These are phyloP conservation scores for Cybosia mesomella DNA, from an alignment of 2,888 invertebrate species.

Conservation along the genomic window DNA sequence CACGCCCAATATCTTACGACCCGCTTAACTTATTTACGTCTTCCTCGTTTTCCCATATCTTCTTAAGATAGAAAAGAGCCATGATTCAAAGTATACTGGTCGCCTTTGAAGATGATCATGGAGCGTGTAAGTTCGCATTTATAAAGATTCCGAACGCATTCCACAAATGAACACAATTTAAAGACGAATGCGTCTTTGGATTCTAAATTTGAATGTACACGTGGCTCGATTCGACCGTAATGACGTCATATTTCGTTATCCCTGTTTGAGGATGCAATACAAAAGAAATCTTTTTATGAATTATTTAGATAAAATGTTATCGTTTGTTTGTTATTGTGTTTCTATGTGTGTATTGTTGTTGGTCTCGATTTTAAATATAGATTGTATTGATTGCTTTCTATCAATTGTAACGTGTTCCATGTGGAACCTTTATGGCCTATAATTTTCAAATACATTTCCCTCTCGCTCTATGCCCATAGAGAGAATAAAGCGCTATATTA, in stretches of 20 bases:
- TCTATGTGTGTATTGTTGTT: background rate
- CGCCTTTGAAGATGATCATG: conserved; percentile 57
- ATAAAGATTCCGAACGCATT: conserved; percentile 83
- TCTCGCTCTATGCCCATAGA: background rate
- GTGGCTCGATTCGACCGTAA: conserved; percentile 70
- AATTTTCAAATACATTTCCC: background rate
- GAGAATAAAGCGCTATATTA: background rate
- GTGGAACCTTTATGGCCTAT: background rate
- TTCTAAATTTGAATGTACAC: conserved; percentile 76
- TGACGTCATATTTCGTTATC: conserved; percentile 69
- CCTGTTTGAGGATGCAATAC: conserved; percentile 38
- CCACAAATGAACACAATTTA: conserved; percentile 84
- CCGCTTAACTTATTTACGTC: conserved; percentile 49
- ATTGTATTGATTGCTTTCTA: background rate
- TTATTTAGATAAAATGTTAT: conserved; percentile 16
- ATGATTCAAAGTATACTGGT: conserved; percentile 58
- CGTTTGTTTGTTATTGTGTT: background rate
- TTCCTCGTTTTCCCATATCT: conserved; percentile 39
- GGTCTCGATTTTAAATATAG: background rate
- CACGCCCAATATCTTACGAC: conserved; percentile 65
- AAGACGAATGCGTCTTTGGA: conserved; percentile 79
- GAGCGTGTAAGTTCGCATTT: conserved; percentile 74
- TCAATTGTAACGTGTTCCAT: background rate
- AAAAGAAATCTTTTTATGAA: conserved; percentile 25
- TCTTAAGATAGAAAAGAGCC: conserved; percentile 39